A percentile compares a stretch with the other conserved stretches of the same genome.
These are phyloP conservation scores for Bombus affinis DNA, from an alignment of 1,140 invertebrate genomes.

Conservation along the genomic window DNA sequence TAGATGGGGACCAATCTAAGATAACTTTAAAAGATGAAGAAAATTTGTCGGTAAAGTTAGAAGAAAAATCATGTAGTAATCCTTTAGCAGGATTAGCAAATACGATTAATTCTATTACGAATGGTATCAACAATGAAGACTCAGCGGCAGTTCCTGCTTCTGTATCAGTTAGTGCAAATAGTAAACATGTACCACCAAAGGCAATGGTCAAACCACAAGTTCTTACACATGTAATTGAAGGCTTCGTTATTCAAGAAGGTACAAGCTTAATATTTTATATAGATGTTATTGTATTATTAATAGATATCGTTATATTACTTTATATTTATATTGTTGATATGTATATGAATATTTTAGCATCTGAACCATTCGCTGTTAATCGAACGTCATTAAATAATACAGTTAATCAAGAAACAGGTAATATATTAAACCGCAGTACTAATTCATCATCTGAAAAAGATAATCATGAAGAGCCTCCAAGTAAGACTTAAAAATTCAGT, in stretches of 20 bases:
- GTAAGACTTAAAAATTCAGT: constrained; percentile 81
- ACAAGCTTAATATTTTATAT: constrained; percentile 26
- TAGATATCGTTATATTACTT: neutral
- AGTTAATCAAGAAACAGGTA: constrained; percentile 80
- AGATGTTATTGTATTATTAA: neutral
- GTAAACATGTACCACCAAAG: constrained; percentile 90
- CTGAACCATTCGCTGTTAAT: constrained; percentile 94
- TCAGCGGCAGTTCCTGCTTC: constrained; percentile 58
- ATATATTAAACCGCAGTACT: constrained; percentile 78
- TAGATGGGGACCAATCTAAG: constrained; percentile 72
- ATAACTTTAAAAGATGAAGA: constrained; percentile 65
- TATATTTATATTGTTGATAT: neutral
- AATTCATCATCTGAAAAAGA: constrained; percentile 83
- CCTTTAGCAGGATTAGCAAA: constrained; percentile 79
- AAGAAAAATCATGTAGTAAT: constrained; percentile 77
- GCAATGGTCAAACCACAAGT: constrained; percentile 98
- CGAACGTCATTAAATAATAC: constrained; percentile 82
- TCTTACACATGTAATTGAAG: constrained; percentile 97
- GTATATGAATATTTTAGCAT: constrained; percentile 80
- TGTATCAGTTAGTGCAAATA: constrained; percentile 74
- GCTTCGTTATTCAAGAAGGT: constrained; percentile 97
- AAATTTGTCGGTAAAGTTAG: constrained; percentile 56
- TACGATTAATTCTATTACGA: constrained; percentile 80
- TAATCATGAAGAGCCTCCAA: constrained; percentile 88
- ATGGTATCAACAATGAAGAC: constrained; percentile 74